phyloP scores from a whole-genome alignment of 1,140 invertebrate species.

The Drosophila burlai region DNA sequence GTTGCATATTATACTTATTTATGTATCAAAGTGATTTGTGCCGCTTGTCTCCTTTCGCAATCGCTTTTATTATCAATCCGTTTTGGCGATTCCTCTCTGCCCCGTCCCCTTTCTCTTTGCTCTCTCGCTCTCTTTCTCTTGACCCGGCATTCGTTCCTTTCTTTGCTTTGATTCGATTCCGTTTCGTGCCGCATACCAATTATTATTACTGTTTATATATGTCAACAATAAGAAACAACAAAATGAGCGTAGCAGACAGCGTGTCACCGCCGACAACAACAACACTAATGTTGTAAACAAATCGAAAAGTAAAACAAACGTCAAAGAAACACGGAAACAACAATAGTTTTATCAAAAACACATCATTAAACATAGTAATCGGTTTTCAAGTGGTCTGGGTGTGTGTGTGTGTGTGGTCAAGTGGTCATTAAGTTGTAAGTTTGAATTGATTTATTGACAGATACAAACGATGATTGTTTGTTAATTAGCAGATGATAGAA shows the following conservation, averaged over 20 bases:
- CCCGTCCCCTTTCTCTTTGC: constrained; percentile 3
- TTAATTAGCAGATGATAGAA: constrained; percentile 35
- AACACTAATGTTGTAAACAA: constrained; percentile 50
- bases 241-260: constrained; percentile 56
- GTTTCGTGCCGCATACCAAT: constrained; percentile 47
- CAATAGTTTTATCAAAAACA: constrained; percentile 15
- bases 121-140: constrained; percentile 4
- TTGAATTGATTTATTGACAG: constrained; percentile 45
- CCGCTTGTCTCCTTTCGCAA: constrained; percentile 32
- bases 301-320: constrained; percentile 24
- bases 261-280: constrained; percentile 39
- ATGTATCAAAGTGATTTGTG: constrained; percentile 53
- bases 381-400: constrained; percentile 24
- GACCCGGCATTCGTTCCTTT: constrained; percentile 8
- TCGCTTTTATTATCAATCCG: constrained; percentile 18
- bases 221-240: constrained; percentile 36
- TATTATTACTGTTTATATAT: constrained; percentile 56
- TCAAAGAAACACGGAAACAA: constrained; percentile 13
- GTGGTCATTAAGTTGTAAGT: constrained; percentile 44
- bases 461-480: constrained; percentile 32
- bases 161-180: constrained; percentile 13
- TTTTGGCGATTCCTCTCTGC: constrained; percentile 19
- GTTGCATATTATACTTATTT: constrained; percentile 3
- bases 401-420: constrained; percentile 21
- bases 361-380: neutral